phyloP scores from a whole-genome alignment of 2,113 vertebrate genomes.

The Pachyramphus minor region DNA sequence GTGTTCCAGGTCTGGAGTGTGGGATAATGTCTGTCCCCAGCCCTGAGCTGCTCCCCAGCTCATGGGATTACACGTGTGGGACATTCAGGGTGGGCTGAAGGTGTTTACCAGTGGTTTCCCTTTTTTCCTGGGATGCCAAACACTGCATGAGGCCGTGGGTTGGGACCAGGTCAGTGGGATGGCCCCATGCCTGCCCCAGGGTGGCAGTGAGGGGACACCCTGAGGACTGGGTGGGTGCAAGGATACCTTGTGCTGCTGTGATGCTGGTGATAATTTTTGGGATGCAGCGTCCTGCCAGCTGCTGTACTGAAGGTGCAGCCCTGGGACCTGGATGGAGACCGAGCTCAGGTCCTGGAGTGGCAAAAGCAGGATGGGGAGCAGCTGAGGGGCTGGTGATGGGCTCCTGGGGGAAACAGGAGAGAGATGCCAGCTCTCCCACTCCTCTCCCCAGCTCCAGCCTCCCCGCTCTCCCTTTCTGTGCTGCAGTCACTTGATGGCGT shows the following conservation, averaged over 20 bases:
- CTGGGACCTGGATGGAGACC: not conserved
- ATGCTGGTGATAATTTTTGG: not conserved
- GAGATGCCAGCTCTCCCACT: not conserved
- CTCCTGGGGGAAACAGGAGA: not conserved
- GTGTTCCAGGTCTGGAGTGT: rapidly evolving
- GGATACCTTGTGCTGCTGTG: too few relatives aligned
- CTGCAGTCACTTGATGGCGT: constrained; percentile 39
- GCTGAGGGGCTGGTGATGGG: rapidly evolving
- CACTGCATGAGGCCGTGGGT: rapidly evolving
- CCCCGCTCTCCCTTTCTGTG: not conserved
- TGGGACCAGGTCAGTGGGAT: rapidly evolving
- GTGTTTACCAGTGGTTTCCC: rapidly evolving
- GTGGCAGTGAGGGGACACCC: not conserved
- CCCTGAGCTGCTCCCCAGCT: not conserved
- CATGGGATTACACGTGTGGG: not conserved
- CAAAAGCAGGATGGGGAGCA: not conserved
- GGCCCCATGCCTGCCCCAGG: rapidly evolving
- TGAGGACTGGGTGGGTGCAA: not conserved
- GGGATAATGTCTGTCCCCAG: not conserved
- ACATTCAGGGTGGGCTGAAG: not conserved
- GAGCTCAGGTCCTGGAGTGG: rapidly evolving
- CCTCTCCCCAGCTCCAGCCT: not conserved
- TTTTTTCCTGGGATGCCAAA: not conserved
- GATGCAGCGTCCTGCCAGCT: not conserved
- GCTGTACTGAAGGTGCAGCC: not conserved